Evolutionary conservation across 2,113 vertebrate genomes (phyloP), one percentile per base, ranked within the genome.

Genomic region (Microcebus lehilahytsara): DNA sequence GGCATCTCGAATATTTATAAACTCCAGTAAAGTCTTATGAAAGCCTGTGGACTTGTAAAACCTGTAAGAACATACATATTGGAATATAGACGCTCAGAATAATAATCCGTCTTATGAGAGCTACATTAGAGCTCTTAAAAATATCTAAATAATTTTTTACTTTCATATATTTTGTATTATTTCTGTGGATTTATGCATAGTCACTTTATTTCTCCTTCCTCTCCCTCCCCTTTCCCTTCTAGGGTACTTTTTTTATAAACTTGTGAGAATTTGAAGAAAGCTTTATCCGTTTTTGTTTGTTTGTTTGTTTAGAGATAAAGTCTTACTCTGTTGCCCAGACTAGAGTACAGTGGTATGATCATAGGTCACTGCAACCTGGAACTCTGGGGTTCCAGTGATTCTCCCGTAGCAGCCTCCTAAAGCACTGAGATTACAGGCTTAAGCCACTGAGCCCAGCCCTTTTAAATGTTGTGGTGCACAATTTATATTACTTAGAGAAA

Each of bases 21-120:
- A 40, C 32, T 74, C 53, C 27, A 94, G 4, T 84, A 91, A 87
- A 85, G 22, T 91, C 27, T 62, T 85, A 4, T n/a, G 34, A 93
- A 96, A 88, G 85, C 56, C 20, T 75, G 2, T 92, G 64, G 67
- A 42, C 64, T 89, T 89, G 6, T 74, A 72, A 87, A 67, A 86
- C 32, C 7, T 72, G 0, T 66, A 46, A 83, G 83, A 71, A 71
- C 17, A 60, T 71, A 32, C 34, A 60, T 89, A 74, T 85, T 95
- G 30, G 51, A 90, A 78, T 80, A 71, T 32, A 71, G 46, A 94
- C 87, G 27, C 84, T 97, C 77, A 96, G 77, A 96, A 34, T 84
- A 66, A 64, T 86, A 91, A n/a, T 42, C 8, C 6, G 64, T 79
- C 37, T 83, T 86, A 19, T 37, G 12, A 80, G 75, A 95, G 27